phyloP scores from a whole-genome alignment of 2,797 vertebrate genomes.

The Neosalanx taihuensis region DNA sequence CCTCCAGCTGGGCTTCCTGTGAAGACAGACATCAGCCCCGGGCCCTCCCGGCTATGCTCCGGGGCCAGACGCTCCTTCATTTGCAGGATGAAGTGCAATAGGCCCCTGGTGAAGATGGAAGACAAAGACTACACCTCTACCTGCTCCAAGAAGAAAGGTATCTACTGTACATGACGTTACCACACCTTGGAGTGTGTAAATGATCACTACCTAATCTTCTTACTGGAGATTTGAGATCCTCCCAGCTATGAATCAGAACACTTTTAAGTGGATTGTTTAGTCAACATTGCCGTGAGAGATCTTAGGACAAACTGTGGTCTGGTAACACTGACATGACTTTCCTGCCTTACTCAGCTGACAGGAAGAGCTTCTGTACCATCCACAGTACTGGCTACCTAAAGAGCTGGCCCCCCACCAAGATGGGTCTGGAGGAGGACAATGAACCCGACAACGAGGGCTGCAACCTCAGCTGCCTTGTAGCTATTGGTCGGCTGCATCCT shows the following conservation, averaged over 20 bases:
- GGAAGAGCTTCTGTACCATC: slow-evolving; percentile 99
- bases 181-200: not conserved
- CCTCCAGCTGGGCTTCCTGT: slow-evolving; percentile 92
- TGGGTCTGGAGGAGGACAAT: slow-evolving; percentile 95
- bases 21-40: slow-evolving; percentile 94
- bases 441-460: slow-evolving; percentile 97
- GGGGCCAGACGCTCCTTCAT: slow-evolving; percentile 96
- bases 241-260: not conserved
- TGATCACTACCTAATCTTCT: not conserved
- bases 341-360: slow-evolving; percentile 77
- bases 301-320: not conserved
- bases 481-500: slow-evolving; percentile 93
- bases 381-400: slow-evolving; percentile 98
- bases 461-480: slow-evolving; percentile 97
- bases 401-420: slow-evolving; percentile 99
- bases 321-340: not conserved
- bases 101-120: slow-evolving; percentile 94
- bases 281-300: too few species aligned
- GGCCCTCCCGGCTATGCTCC: slow-evolving; percentile 92
- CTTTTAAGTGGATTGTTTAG: too few species aligned
- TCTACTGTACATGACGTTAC: not conserved
- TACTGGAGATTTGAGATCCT: not conserved
- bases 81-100: slow-evolving; percentile 99
- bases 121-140: slow-evolving; percentile 97
- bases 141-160: slow-evolving; percentile 99